A percentile compares a stretch with the other conserved stretches of the same genome.
Evolutionary conservation across 2,797 vertebrate species (phyloP).

Genomic region (Forpus xanthops): DNA sequence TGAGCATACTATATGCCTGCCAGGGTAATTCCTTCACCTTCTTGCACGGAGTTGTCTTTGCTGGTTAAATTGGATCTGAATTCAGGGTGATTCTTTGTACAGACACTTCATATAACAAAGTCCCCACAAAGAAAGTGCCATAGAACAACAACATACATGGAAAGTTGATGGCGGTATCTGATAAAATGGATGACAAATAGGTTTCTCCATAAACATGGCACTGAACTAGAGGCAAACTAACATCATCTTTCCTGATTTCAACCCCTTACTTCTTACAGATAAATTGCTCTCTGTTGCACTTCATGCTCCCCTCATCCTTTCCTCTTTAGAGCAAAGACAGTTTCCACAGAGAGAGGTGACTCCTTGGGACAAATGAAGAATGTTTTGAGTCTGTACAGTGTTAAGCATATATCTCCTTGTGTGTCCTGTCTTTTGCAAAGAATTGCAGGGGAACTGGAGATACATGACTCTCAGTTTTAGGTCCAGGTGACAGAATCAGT

Average conservation of each 20-base stretch:
- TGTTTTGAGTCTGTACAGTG: not conserved
- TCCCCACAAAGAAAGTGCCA: not conserved
- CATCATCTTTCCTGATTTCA: not conserved
- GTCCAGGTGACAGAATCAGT: not conserved
- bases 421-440: not conserved
- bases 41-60: not conserved
- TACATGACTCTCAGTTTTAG: not conserved
- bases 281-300: not conserved
- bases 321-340: not conserved
- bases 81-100: not conserved
- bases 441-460: not conserved
- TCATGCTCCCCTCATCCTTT: not conserved
- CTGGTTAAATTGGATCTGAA: not conserved
- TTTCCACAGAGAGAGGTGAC: not conserved
- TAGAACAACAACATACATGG: not conserved
- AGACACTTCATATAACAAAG: not conserved
- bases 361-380: not conserved
- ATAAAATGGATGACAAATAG: slow-evolving; percentile 15
- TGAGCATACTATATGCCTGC: not conserved
- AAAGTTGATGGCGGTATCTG: not conserved
- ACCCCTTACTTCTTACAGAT: not conserved
- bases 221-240: not conserved
- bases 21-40: not conserved
- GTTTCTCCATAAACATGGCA: not conserved
- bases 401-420: not conserved